Evolutionary conservation across 2,888 invertebrate genomes (phyloP).

Genomic region (Villa cingulata): DNA sequence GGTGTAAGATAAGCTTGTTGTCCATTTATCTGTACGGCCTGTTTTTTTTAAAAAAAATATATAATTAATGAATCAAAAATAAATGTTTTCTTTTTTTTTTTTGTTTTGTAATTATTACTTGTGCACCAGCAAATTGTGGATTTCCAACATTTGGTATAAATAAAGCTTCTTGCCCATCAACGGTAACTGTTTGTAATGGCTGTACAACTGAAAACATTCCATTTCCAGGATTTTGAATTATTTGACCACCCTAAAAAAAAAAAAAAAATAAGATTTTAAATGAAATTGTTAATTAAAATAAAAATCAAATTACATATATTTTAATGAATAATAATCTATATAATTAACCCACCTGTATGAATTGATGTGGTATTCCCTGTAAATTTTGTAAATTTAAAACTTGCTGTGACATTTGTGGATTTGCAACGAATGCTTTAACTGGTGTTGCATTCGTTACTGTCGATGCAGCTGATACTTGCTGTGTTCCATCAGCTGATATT

Average conservation of each 20-base stretch:
- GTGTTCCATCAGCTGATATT: slow-evolving; percentile 9
- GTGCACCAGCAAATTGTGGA: slow-evolving; percentile 32
- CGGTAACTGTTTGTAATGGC: slow-evolving; percentile 80
- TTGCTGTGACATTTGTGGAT: slow-evolving; percentile 19
- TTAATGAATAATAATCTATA: not conserved
- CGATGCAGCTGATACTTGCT: slow-evolving; percentile 13
- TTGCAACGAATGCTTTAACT: slow-evolving; percentile 18
- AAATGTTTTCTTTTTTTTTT: not conserved
- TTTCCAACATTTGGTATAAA: slow-evolving; percentile 73
- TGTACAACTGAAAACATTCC: slow-evolving; percentile 43
- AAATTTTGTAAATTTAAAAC: slow-evolving; percentile 19
- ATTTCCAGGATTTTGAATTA: slow-evolving; percentile 21
- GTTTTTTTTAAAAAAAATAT: slow-evolving; percentile 3
- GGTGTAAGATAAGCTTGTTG: slow-evolving; percentile 43
- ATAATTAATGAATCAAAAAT: slow-evolving; percentile 12
- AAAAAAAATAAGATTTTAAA: not conserved
- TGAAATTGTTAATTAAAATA: not conserved
- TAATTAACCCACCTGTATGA: slow-evolving; percentile 17
- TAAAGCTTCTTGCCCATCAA: slow-evolving; percentile 85
- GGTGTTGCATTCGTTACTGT: slow-evolving; percentile 16
- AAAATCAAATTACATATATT: not conserved
- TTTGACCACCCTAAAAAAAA: slow-evolving; percentile 17
- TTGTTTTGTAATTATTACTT: slow-evolving; percentile 29
- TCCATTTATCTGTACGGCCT: slow-evolving; percentile 38
- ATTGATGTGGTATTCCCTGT: slow-evolving; percentile 21